These are phyloP conservation scores for Prorops nasuta DNA, from an alignment of 1,140 invertebrate species.

Conservation along the genomic window DNA sequence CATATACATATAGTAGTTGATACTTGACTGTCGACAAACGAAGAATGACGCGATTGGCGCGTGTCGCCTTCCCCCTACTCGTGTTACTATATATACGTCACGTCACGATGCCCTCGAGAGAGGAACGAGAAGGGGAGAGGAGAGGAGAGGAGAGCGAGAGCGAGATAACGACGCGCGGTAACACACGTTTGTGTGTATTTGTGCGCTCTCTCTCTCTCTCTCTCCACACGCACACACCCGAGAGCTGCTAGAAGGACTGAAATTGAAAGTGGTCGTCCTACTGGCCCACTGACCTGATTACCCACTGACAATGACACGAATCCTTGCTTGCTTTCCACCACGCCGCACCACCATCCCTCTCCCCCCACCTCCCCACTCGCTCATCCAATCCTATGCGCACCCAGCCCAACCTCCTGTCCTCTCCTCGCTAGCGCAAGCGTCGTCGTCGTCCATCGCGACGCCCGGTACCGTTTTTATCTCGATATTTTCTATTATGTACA, in stretches of 20 bases:
- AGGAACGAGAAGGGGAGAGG: neutral
- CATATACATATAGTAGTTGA: too few species aligned
- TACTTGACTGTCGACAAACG: slow-evolving; percentile 16
- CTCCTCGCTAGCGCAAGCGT: neutral
- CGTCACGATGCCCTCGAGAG: too few species aligned
- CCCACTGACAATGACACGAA: slow-evolving; percentile 60
- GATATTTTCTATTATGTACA: too few species aligned
- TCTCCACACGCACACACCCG: too few species aligned
- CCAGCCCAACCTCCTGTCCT: neutral
- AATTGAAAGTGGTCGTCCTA: slow-evolving; percentile 57
- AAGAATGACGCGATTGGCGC: slow-evolving; percentile 30
- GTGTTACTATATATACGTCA: too few species aligned
- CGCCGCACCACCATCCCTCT: slow-evolving; percentile 13
- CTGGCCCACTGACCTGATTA: slow-evolving; percentile 60
- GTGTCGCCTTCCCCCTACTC: slow-evolving; percentile 21
- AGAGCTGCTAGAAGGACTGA: slow-evolving; percentile 48
- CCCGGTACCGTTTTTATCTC: too few species aligned
- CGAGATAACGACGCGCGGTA: slow-evolving; percentile 35
- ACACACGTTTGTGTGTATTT: slow-evolving; percentile 17
- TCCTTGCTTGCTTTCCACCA: slow-evolving; percentile 41
- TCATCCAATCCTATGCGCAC: slow-evolving; percentile 6
- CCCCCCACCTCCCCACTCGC: slow-evolving; percentile 5
- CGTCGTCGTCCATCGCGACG: too few species aligned
- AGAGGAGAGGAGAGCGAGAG: slow-evolving; percentile 8
- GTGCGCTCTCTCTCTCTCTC: too few species aligned